Evolutionary conservation across 2,113 vertebrate species (phyloP), one percentile per base, ranked within the genome.

Genomic region (Gopherus evgoodei): DNA sequence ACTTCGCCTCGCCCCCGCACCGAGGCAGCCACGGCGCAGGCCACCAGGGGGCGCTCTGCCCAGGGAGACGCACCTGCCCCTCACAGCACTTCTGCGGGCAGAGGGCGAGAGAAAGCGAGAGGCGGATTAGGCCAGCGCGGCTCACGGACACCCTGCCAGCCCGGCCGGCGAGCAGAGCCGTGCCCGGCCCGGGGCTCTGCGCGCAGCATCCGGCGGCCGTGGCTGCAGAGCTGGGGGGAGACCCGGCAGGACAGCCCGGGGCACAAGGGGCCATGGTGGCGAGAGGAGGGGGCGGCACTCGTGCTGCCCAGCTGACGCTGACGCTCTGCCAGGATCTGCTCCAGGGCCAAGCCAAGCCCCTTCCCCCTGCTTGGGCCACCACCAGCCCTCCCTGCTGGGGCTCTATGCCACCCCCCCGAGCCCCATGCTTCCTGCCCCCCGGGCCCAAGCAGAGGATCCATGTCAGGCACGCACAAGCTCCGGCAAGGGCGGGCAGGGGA

Each of bases 11-110:
- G n/a, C 38, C 10, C 52, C 87, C 53, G 84, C 35, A 1, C 4
- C 16, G 91, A 81, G 29, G 42, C 4, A 0, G 89, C 22, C 24
- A 72, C 29, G 17, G 91, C 14, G 80, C 57, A 8, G 52, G 59
- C 89, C 35, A 86, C 8, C 81, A 72, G 85, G 93, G 81, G 86
- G 89, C 89, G 76, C 86, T 92, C 90, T 84, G 86, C 42, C 90
- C 96, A 25, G 78, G 95, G 92, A 94, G 78, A 50, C 93, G 89
- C 85, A 49, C 83, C 29, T 72, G 47, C 79, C 94, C 56, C 91
- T 97, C 98, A 98, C 94, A 98, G 98, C 94, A 98, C 98, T 94
- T 98, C 98, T 98, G 96, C 0, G 1, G 12, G 49, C 0, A 42
- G 31, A 88, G 42, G 93, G 29, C 5, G 31, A 59, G n/a, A 22